These are phyloP conservation scores for Poeciliopsis infans DNA, from an alignment of 2,797 vertebrate species.

Conservation along the genomic window DNA sequence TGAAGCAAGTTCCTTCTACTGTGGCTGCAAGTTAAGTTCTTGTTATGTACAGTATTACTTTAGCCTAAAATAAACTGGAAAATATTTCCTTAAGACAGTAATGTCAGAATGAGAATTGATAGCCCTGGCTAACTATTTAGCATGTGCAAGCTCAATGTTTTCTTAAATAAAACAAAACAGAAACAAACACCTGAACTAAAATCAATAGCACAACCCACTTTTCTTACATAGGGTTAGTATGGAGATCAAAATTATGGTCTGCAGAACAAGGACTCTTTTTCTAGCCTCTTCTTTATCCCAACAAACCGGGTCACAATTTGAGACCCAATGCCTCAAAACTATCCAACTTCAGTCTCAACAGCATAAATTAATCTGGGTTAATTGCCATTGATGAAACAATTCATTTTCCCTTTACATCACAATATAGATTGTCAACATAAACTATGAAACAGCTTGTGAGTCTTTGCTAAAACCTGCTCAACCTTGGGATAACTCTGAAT, in stretches of 20 bases:
- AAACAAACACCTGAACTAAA: too few relatives aligned
- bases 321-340: neutral
- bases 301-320: neutral
- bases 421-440: conserved; percentile 35
- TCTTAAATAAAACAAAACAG: neutral
- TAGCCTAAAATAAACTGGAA: neutral
- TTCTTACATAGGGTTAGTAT: neutral
- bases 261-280: too few relatives aligned
- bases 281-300: neutral
- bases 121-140: neutral
- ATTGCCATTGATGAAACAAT: conserved; percentile 47
- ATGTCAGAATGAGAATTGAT: neutral
- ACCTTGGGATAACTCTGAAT: conserved; percentile 77
- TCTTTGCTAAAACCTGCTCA: conserved; percentile 63
- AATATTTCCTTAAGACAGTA: neutral
- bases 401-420: conserved; percentile 22
- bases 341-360: neutral
- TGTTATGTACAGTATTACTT: neutral
- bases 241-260: neutral
- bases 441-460: conserved; percentile 42
- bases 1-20: neutral
- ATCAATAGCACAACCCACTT: neutral
- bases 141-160: neutral
- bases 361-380: neutral
- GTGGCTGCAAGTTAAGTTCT: neutral